Evolutionary conservation across 2,797 vertebrate species (phyloP), one percentile per base, ranked within the genome.

Genomic region (Catharus ustulatus): DNA sequence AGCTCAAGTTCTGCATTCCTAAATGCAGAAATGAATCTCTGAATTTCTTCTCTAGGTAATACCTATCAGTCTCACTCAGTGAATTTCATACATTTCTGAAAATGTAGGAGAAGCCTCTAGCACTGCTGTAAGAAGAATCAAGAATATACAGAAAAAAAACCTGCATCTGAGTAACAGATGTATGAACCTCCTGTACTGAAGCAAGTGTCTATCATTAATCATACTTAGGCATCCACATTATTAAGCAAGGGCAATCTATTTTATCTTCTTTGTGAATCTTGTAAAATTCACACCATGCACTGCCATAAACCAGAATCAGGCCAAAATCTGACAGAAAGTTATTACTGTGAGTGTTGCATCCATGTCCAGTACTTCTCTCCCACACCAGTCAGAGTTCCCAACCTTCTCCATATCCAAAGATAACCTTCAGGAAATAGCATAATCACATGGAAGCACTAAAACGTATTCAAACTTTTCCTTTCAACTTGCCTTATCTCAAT

Each of bases 31-130:
- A 6, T 2, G 2, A 20, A 54, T 49, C 21, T 40, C 64, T 16
- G 9, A 68, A 43, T 49, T 58, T 29, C 16, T 46, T 52, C 20
- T 62, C 46, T 15, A 24, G 14, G 20, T 52, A 46, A 49, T 2
- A 18, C 4, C 14, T 7, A 67, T 2, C 0, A 0, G 16, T 58
- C 13, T 38, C 30, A 10, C 34, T 40, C 36, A 29, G 20, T 26
- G 54, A 29, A 36, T 49, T 32, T 63, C 23, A 59, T 2, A 20
- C 3, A 20, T 52, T 73, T 78, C 34, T 68, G 10, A 63, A 67
- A 93, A 43, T 30, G 1, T 43, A 11, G 7, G 10, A 84, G n/a
- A 83, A 75, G 11, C 46, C 13, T 84, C 22, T 54, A 84, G 38
- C 10, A 29, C 32, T 55, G 74, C 9, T 15, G 13, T 23, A 54